Base-by-base conservation (phyloP, 2,113 vertebrate species). In the Oenanthe melanoleuca region DNA sequence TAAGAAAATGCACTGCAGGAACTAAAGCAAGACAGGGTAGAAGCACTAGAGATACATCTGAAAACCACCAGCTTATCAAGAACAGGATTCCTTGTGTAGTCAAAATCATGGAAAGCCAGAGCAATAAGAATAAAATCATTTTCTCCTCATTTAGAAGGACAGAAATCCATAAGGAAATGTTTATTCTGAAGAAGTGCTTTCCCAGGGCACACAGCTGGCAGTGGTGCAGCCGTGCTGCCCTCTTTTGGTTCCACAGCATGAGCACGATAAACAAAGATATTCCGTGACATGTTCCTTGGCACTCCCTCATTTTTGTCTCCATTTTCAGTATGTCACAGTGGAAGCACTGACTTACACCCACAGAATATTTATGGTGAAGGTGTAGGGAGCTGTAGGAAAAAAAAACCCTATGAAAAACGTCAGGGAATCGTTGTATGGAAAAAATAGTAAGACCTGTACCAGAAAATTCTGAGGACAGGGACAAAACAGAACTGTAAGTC, bases 181-280 rank as follows among this genome's bases (percentile, higher is more conserved):
- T 75, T 67, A 14, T 57, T 50, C n/a, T 45, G 50, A 83, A 38
- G 0, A 1, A 3, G 29, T 2, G 40, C 34, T 63, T 67, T 65
- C 50, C 45, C 56, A n/a, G 11, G 44, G 47, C 4, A 38, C 0
- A 3, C 63, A 67, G 40, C 9, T 0, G 4, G 69, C 56, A 56
- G 61, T 6, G 3, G 44, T 86, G 91, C 73, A 74, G 44, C 28
- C 4, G 4, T 93, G 89, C 89, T 97, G 96, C 96, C 97, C 95
- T 97, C 97, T 96, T 81, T 92, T 63, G 97, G 95, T 70, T 95
- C 61, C 60, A 89, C 5, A 3, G 53, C 38, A 29, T 0, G 2
- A 61, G 33, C n/a, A n/a, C 1, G 63, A 86, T 7, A 37, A 87
- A 79, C 26, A 75, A 60, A 47, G 34, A 7, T 17, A 50, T 8